Evolutionary conservation across 2,113 vertebrate species (phyloP).

Genomic region (Lontra canadensis): DNA sequence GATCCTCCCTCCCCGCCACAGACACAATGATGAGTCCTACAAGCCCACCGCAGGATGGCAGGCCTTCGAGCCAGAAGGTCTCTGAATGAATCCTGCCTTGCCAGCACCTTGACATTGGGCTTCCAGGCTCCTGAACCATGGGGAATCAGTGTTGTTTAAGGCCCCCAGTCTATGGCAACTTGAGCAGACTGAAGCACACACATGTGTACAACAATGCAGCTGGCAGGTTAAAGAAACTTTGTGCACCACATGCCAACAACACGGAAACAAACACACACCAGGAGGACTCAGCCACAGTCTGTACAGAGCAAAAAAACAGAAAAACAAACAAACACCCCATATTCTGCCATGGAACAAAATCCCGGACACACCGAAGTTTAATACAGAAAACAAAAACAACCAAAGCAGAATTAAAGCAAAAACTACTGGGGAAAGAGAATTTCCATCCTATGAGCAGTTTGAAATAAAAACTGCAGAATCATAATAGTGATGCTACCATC

Average conservation of each 20-base stretch:
- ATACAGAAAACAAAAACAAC: not conserved
- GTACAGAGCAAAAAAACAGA: not conserved
- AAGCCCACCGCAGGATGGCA: not conserved
- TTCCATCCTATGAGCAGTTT: constrained; percentile 57
- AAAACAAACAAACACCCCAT: not conserved
- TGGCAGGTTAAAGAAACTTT: not conserved
- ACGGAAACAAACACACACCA: not conserved
- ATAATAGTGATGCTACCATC: constrained; percentile 63
- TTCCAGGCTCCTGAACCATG: not conserved
- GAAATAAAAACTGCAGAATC: constrained; percentile 72
- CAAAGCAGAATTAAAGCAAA: constrained; percentile 23
- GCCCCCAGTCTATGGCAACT: not conserved
- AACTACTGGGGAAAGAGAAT: constrained; percentile 45
- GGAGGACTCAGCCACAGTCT: not conserved
- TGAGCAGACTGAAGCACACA: not conserved
- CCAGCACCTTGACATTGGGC: not conserved
- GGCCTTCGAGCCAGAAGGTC: not conserved
- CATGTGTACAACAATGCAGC: not conserved
- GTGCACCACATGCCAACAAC: not conserved
- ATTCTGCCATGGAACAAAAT: not conserved
- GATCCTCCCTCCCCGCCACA: not conserved
- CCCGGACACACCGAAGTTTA: not conserved
- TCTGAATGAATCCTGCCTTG: not conserved
- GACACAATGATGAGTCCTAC: not conserved
- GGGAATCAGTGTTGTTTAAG: not conserved